A percentile compares a stretch with the other conserved stretches of the same genome.
Evolutionary conservation across 1,140 invertebrate genomes (phyloP).

Genomic region (Neodiprion pinetum): DNA sequence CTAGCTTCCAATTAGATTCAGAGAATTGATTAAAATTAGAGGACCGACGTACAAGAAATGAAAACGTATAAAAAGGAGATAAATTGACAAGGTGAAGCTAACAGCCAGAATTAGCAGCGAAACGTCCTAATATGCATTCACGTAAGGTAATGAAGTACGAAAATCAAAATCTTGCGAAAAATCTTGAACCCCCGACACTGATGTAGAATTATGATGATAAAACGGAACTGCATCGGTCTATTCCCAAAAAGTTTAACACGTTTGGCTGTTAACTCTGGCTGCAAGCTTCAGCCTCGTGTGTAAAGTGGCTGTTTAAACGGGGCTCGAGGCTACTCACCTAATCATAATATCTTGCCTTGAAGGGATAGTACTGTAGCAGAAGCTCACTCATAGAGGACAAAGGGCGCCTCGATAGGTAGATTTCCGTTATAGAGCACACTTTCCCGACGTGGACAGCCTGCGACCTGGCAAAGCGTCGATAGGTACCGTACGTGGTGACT

Average conservation of each 20-base stretch:
- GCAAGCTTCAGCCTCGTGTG: slow-evolving; percentile 19
- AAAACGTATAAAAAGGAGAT: too few species aligned
- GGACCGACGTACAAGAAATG: too few species aligned
- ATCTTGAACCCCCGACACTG: too few species aligned
- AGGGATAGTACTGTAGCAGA: slow-evolving; percentile 34
- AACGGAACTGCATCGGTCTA: slow-evolving; percentile 3
- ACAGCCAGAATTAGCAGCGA: too few species aligned
- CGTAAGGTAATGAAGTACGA: too few species aligned
- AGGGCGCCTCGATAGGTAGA: slow-evolving; percentile 22
- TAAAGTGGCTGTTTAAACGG: not conserved
- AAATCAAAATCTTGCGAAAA: too few species aligned
- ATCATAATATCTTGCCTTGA: slow-evolving; percentile 57
- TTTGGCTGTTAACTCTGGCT: not conserved
- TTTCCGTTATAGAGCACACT: too few species aligned
- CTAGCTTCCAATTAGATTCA: too few species aligned
- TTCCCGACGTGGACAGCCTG: slow-evolving; percentile 11
- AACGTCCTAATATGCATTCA: too few species aligned
- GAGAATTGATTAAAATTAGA: too few species aligned
- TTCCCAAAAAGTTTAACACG: slow-evolving; percentile 19
- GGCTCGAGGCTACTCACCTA: slow-evolving; percentile 48
- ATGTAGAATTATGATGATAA: too few species aligned
- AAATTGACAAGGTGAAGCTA: too few species aligned
- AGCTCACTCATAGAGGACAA: slow-evolving; percentile 40
- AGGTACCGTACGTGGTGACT: slow-evolving; percentile 43
- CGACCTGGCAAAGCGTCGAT: slow-evolving; percentile 48